A percentile compares a stretch with the other conserved stretches of the same genome.
These are phyloP conservation scores for Hypomecis atomaria DNA, from an alignment of 2,888 invertebrate genomes.

Conservation along the genomic window DNA sequence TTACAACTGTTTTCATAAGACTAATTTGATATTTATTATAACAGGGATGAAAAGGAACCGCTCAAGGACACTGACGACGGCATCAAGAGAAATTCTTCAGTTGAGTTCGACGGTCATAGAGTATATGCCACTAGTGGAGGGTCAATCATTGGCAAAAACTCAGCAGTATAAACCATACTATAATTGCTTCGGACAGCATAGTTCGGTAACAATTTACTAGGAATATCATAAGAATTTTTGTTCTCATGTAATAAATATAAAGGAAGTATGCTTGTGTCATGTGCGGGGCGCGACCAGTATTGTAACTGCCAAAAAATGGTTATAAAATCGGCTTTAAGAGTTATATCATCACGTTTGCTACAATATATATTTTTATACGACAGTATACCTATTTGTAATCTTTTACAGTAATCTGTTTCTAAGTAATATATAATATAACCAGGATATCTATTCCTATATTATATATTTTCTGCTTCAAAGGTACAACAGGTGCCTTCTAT, in stretches of 20 bases:
- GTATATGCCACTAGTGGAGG: slow-evolving; percentile 93
- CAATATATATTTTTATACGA: slow-evolving; percentile 53
- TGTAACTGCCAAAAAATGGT: slow-evolving; percentile 77
- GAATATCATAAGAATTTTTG: slow-evolving; percentile 17
- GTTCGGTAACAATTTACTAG: slow-evolving; percentile 7
- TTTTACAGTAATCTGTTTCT: slow-evolving; percentile 32
- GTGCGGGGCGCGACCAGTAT: slow-evolving; percentile 78
- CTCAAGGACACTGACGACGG: slow-evolving; percentile 88
- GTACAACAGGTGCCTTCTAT: slow-evolving; percentile 78
- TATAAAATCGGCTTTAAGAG: slow-evolving; percentile 64
- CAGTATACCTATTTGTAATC: slow-evolving; percentile 25
- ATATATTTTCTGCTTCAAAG: slow-evolving; percentile 60
- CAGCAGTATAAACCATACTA: slow-evolving; percentile 87
- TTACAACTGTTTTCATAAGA: background rate
- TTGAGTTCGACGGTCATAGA: slow-evolving; percentile 92
- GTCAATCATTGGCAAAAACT: slow-evolving; percentile 94
- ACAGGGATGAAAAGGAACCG: slow-evolving; percentile 92
- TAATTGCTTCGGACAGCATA: slow-evolving; percentile 1
- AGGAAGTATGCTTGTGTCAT: slow-evolving; percentile 68
- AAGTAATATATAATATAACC: slow-evolving; percentile 9
- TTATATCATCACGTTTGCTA: slow-evolving; percentile 50
- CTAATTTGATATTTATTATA: slow-evolving; percentile 22
- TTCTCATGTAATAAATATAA: slow-evolving; percentile 11
- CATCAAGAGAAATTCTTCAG: slow-evolving; percentile 90
- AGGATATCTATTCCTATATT: slow-evolving; percentile 5